Percentiles rank a stretch among this genome's conserved stretches.
Evolutionary conservation across 2,888 invertebrate genomes (phyloP).

Genomic region (Amblyjoppa fuscipennis): DNA sequence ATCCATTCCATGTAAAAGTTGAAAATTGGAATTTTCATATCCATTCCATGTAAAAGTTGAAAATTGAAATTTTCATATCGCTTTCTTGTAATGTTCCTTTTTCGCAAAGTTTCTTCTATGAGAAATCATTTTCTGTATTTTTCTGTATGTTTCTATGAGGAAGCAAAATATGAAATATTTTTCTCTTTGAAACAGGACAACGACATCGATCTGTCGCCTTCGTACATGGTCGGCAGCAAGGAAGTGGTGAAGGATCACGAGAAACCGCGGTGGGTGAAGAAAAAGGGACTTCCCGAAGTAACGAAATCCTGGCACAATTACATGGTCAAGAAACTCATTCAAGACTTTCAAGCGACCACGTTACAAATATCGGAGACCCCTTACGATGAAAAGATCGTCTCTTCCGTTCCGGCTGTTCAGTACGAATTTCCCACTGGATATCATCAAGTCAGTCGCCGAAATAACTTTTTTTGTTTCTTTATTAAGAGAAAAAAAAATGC

Average conservation of each 20-base stretch:
- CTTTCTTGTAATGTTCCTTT: no score
- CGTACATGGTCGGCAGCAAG: conserved; percentile 91
- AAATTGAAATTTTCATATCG: no score
- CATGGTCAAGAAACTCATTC: conserved; percentile 95
- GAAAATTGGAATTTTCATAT: no score
- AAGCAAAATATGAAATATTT: conserved; percentile 22
- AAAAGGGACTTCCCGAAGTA: conserved; percentile 92
- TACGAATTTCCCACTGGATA: conserved; percentile 99
- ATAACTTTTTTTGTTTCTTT: background rate
- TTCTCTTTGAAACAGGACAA: conserved; percentile 84
- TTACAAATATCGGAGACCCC: conserved; percentile 95
- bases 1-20: no score
- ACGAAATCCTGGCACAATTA: conserved; percentile 97
- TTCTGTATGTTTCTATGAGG: background rate
- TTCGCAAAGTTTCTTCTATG: no score
- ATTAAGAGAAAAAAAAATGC: background rate
- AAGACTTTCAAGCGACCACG: conserved; percentile 90
- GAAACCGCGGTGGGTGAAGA: conserved; percentile 92
- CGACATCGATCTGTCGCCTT: conserved; percentile 91
- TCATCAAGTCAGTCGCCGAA: conserved; percentile 88
- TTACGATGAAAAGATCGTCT: conserved; percentile 95
- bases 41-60: no score
- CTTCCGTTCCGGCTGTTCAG: conserved; percentile 95
- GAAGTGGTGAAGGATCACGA: conserved; percentile 97
- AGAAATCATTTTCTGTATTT: no score